Base-by-base conservation (phyloP, 1,140 invertebrate genomes). In the Teleogryllus occipitalis region DNA sequence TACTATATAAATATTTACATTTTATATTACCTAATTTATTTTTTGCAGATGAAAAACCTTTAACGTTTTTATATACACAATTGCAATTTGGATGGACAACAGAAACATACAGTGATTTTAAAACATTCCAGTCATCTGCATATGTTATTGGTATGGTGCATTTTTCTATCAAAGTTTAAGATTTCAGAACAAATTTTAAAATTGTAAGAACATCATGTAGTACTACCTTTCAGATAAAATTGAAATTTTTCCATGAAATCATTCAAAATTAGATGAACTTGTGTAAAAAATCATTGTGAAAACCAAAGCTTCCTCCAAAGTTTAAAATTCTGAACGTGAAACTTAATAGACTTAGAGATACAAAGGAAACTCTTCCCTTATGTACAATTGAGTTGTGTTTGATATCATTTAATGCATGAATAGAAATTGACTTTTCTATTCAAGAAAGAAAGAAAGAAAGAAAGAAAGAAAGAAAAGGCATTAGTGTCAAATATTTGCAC, bases 81-180 rank as follows among this genome's bases (percentile, higher is more conserved):
- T 84, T 89, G 39, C 88, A 90, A 46, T 93, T 94, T 82, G 84
- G 90, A 48, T 95, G 93, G 93, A 86, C 88, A 74, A 87, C 91
- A 0, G 83, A 84, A 2, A 85, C 87, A 8, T 93, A 88, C 82
- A 94, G 92, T 82, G 85, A 88, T 76, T 94, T 93, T 81, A 89
- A 90, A 81, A 93, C 91, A 0, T 92, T 92, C 79, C 89, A 92
- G 80, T 93, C 92, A 8, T 83, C 87, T 2, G 85, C 91, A 0
- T 93, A 91, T 82, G 91, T 93, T 7, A 73, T 91, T 77, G 85
- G 88, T 88, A 80, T 83, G 84, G 1, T 39, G 1, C 1, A 39
- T 39, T 39, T 39, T 39, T 39, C 27, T 39, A 39, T 39, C 27
- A 1, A 39, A 39, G 27, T 39, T 39, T 39, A 39, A 39, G 27